phyloP scores from a whole-genome alignment of 2,888 invertebrate genomes.

The Agriopis marginaria region DNA sequence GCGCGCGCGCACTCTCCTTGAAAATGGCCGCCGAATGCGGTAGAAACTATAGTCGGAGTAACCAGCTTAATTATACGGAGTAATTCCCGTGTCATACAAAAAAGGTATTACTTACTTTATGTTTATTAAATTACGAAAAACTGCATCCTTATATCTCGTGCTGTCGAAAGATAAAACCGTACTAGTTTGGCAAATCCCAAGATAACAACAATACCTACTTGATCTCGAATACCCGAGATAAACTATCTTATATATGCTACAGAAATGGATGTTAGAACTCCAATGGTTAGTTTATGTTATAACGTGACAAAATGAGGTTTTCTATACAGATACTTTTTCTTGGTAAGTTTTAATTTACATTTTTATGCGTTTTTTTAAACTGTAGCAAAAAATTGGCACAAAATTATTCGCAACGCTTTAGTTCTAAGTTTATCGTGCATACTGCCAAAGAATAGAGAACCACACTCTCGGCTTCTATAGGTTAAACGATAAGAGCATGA shows the following conservation, averaged over 20 bases:
- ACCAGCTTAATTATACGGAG: too few relatives aligned
- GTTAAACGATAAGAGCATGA: too few relatives aligned
- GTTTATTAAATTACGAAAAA: conserved; percentile 1
- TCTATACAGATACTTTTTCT: conserved; percentile 45
- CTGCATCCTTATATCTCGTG: conserved; percentile 11
- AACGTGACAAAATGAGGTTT: conserved; percentile 51
- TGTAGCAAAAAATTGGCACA: background rate
- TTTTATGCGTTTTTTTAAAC: background rate
- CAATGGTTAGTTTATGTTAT: conserved; percentile 49
- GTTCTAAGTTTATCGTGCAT: background rate
- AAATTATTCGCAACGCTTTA: background rate
- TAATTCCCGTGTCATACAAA: too few relatives aligned
- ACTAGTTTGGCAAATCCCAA: conserved; percentile 49
- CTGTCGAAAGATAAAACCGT: conserved; percentile 38
- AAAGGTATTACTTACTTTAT: background rate
- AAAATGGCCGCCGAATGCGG: too few relatives aligned
- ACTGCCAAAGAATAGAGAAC: background rate
- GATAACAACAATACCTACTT: conserved; percentile 51
- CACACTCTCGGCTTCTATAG: too few relatives aligned
- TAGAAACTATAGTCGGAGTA: too few relatives aligned
- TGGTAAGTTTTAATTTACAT: conserved; percentile 48
- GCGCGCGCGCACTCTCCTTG: too few relatives aligned
- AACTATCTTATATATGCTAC: conserved; percentile 48
- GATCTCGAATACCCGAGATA: conserved; percentile 61
- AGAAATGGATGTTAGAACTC: conserved; percentile 26